phyloP scores from a whole-genome alignment of 2,113 vertebrate genomes.

The Drymodes brunneopygia region DNA sequence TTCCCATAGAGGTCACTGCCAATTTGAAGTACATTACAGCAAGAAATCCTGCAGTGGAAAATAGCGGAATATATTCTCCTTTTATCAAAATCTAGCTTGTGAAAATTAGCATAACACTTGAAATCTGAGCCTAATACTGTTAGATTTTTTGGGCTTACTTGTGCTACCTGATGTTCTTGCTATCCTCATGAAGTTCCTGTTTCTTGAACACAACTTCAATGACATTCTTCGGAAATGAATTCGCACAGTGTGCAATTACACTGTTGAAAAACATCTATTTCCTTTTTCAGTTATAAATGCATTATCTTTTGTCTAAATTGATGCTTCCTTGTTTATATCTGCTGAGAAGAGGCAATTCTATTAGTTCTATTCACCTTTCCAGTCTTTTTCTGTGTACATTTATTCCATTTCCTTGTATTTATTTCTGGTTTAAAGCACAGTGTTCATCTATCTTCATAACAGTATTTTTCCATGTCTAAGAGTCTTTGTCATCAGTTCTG shows the following conservation, averaged over 20 bases:
- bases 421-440: neutral
- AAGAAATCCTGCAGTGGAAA: neutral
- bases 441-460: neutral
- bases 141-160: neutral
- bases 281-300: neutral
- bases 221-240: neutral
- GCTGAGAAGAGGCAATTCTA: neutral
- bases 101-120: neutral
- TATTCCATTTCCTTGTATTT: neutral
- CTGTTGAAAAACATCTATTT: neutral
- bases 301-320: neutral
- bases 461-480: neutral
- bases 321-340: neutral
- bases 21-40: neutral
- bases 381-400: neutral
- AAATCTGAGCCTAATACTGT: neutral
- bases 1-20: neutral
- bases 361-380: neutral
- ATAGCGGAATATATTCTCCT: neutral
- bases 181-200: neutral
- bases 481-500: neutral
- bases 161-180: neutral
- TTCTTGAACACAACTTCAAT: neutral
- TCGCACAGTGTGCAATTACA: neutral
- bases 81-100: neutral